These are phyloP conservation scores for Xerus inauris DNA, from an alignment of 2,113 vertebrate species.

Conservation along the genomic window DNA sequence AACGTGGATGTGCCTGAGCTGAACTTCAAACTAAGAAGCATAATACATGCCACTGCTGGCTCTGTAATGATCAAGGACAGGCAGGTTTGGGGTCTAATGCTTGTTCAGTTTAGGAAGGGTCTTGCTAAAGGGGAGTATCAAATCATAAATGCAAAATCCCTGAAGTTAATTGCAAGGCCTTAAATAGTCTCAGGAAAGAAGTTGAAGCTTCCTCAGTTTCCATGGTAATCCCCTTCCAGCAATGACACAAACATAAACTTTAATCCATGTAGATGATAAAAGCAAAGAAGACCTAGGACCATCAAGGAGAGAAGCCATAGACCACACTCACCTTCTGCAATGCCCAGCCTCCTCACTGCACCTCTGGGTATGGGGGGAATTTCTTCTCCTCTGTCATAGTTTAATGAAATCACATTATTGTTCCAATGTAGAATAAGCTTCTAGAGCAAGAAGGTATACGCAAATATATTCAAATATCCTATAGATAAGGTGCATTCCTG, in stretches of 20 bases:
- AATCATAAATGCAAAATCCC: not conserved
- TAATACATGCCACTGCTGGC: too few species aligned
- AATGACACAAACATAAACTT: too few species aligned
- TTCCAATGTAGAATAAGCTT: not conserved
- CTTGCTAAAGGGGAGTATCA: not conserved
- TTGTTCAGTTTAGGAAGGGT: not conserved
- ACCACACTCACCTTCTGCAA: not conserved
- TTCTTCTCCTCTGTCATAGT: not conserved
- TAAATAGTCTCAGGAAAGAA: not conserved
- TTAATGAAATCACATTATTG: not conserved
- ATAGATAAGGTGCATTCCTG: too few species aligned
- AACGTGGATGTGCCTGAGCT: not conserved
- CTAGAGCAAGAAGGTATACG: not conserved
- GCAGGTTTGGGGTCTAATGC: too few species aligned
- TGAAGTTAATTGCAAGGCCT: not conserved
- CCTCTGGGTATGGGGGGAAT: not conserved
- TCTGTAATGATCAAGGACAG: not conserved
- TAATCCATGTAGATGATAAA: not conserved
- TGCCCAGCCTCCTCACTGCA: fast-evolving
- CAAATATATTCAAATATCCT: not conserved
- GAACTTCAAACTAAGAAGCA: not conserved
- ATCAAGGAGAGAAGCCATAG: not conserved
- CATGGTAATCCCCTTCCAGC: not conserved
- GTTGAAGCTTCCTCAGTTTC: not conserved
- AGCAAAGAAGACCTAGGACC: not conserved